Percentiles rank a stretch among this genome's conserved stretches.
These are phyloP conservation scores for Aplidium turbinatum DNA, from an alignment of 23 tunicate species.

Conservation along the genomic window DNA sequence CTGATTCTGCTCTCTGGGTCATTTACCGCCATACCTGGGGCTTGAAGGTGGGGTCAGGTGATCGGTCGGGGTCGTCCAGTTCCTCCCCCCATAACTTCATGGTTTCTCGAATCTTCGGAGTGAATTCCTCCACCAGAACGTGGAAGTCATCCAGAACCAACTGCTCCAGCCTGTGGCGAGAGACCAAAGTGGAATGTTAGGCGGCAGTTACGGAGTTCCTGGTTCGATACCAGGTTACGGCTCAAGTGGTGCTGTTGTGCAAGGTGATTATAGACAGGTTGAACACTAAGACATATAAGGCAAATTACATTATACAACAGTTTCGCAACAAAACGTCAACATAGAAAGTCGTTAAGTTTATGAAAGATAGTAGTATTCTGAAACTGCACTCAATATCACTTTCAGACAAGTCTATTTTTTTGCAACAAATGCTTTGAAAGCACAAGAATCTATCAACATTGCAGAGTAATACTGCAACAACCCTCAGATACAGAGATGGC, in stretches of 20 bases:
- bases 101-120: conserved; percentile 35
- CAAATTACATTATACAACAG: too few relatives aligned
- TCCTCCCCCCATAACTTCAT: conserved; percentile 42
- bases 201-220: neutral
- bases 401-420: too few relatives aligned
- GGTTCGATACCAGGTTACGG: neutral
- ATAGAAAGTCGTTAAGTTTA: too few relatives aligned
- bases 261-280: too few relatives aligned
- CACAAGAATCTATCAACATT: neutral
- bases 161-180: conserved; percentile 39
- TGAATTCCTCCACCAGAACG: conserved; percentile 75
- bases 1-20: too few relatives aligned
- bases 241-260: neutral
- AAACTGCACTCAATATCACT: too few relatives aligned
- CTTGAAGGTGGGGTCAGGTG: conserved; percentile 13
- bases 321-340: too few relatives aligned
- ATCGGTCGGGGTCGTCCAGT: conserved; percentile 47
- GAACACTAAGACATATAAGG: too few relatives aligned
- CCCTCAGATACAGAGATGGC: too few relatives aligned
- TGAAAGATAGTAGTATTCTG: too few relatives aligned
- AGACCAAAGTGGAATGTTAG: neutral
- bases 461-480: neutral
- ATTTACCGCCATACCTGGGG: conserved; percentile 39
- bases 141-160: conserved; percentile 70
- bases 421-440: too few relatives aligned